Base-by-base conservation (phyloP, 2,113 vertebrate genomes). In the Oophaga pumilio region DNA sequence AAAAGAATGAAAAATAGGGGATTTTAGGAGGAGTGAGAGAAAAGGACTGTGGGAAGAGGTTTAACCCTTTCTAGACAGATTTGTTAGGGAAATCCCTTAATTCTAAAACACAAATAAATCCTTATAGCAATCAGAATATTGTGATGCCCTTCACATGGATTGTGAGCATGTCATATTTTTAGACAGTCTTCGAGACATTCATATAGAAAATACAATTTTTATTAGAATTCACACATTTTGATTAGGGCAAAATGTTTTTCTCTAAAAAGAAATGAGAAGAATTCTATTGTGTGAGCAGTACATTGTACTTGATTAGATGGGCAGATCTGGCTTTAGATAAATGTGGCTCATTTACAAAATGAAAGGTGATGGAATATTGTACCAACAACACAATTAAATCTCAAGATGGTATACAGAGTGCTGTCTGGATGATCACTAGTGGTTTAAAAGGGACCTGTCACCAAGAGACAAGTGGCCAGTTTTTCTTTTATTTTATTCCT, bases 1-100 rank as follows among this genome's bases (percentile, higher is more conserved):
- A 28, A 53, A 52, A 28, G 82, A 53, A 33, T 24, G 6, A 50
- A 50, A 26, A 15, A 62, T 43, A 22, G 14, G 68, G 68, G 77
- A 87, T 81, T 86, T 64, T 79, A 57, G 8, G 76, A 68, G n/a
- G 33, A 80, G 76, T 6, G 33, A 82, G 80, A 81, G 71, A 87
- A 64, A 77, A 62, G 59, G 60, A 88, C 60, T 83, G 87, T 88
- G 87, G 60, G 87, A 88, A 88, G 81, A 84, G 12, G 59, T 84
- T 88, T 88, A 88, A 88, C 87, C 81, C 87, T 28, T 84, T 88
- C 66, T 62, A n/a, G 53, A 66, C 43, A 11, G n/a, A 66, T 24
- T 69, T 68, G 66, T 13, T 22, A n/a, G 50, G n/a, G 50, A 53
- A 84, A 59, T 84, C 50, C 66, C 24, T 20, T 71, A 9, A 71